Base-by-base conservation (phyloP, 2,797 vertebrate species). In the Petrocephalus schoutedeni region DNA sequence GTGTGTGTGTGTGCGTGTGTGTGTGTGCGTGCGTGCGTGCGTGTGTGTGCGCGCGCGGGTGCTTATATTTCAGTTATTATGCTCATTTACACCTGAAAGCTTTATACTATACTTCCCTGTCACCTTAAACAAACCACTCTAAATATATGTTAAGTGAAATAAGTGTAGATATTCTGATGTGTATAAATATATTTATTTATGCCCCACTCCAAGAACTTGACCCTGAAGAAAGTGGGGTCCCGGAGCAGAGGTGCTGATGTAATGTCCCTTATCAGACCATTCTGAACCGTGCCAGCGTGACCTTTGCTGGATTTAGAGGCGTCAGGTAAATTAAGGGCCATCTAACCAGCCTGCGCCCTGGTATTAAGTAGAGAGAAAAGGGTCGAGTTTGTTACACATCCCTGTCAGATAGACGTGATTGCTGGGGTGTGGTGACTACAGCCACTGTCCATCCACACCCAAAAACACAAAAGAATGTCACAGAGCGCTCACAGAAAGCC, bases 1-100 rank as follows among this genome's bases (percentile, higher is more conserved):
- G 58, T 23, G 77, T 19, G 45, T 64, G 53, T 74, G 41, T 88
- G 58, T 57, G 83, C 61, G n/a, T 90, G 36, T 87, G 74, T 64
- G 80, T 87, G 86, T 51, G 51, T 49, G 87, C 86, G 56, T 49
- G 53, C 74, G 51, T 64, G 77, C 59, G 80, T 83, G 49, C 23
- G 74, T 87, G 51, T 28, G 83, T 16, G 36, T 74, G 57, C 58
- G 21, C 84, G 61, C 19, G 64, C 53, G 12, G 89, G 23, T 83
- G 59, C 56, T 23, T 87, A 86, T 51, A 21, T 59, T 32, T 67
- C 23, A 64, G 9, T 8, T 64, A 28, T 61, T 23, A 87, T 87
- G 59, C 49, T 71, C 67, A 71, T 74, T 74, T 74, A 41, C 71
- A 74, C 36, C 14, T 74, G 41, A 74, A 74, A 74, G 36, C 36